These are phyloP conservation scores for Rhagoletis zephyria DNA, from an alignment of 1,140 invertebrate genomes.

Conservation along the genomic window DNA sequence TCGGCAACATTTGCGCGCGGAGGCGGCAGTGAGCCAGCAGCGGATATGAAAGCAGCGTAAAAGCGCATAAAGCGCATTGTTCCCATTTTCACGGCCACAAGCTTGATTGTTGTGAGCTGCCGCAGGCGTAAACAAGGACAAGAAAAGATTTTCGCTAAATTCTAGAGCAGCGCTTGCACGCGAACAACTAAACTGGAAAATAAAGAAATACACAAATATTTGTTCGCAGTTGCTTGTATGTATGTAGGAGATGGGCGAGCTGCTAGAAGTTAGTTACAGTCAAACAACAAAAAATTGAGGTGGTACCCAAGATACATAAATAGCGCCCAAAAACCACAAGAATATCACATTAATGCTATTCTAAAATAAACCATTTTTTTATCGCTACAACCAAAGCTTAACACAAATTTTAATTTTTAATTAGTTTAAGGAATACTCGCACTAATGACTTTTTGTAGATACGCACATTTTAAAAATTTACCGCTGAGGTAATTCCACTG, in stretches of 20 bases:
- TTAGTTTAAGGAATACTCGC: no score
- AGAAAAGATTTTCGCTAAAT: not conserved
- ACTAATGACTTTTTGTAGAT: not conserved
- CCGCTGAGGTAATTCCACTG: not conserved
- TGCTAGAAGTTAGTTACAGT: not conserved
- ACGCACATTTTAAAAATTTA: conserved; percentile 10
- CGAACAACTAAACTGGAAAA: not conserved
- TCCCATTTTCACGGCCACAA: conserved; percentile 25
- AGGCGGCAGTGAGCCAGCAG: not conserved
- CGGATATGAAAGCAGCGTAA: conserved; percentile 23
- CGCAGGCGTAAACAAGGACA: not conserved
- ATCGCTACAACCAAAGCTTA: no score
- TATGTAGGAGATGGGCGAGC: no score
- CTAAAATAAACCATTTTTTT: not conserved
- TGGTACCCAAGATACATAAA: no score
- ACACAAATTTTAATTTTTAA: no score
- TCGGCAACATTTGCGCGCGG: not conserved
- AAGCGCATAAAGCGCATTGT: not conserved
- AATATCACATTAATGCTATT: not conserved
- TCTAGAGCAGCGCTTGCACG: not conserved
- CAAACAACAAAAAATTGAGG: not conserved
- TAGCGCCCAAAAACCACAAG: not conserved
- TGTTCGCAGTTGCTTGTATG: no score
- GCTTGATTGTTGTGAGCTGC: conserved; percentile 9
- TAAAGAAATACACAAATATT: no score